Evolutionary conservation across 2,888 invertebrate species (phyloP).

Genomic region (Achlya flavicornis): DNA sequence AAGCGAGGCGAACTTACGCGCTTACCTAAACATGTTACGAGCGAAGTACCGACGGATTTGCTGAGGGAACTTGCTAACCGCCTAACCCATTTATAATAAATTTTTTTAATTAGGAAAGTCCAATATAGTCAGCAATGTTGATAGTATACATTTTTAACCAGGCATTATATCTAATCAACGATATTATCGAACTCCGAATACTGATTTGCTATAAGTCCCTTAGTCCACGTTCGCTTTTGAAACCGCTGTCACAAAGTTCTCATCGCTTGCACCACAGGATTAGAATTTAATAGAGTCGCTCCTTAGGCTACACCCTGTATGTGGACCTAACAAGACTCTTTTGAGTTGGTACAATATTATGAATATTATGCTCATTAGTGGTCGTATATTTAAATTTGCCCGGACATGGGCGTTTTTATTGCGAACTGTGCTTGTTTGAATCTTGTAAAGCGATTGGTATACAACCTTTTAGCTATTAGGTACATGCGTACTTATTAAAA

Average conservation of each 20-base stretch:
- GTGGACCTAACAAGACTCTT: constrained; percentile 76
- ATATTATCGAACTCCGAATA: no score
- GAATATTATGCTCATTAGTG: constrained; percentile 82
- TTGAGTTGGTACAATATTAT: constrained; percentile 72
- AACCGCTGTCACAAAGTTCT: constrained; percentile 34
- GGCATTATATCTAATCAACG: no score
- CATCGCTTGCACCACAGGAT: constrained; percentile 52
- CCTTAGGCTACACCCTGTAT: constrained; percentile 68
- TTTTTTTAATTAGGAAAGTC: no score
- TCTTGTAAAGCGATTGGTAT: constrained; percentile 3
- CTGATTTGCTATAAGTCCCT: no score
- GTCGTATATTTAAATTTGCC: constrained; percentile 56
- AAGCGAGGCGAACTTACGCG: not conserved
- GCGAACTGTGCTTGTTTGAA: constrained; percentile 25
- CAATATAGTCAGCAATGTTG: no score
- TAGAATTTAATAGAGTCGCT: constrained; percentile 80
- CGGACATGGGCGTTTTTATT: constrained; percentile 28
- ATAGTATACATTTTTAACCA: no score
- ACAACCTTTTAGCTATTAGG: constrained; percentile 1
- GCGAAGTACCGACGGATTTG: no score
- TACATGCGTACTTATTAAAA: not conserved
- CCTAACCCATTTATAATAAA: no score
- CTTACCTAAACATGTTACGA: no score
- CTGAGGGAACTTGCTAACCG: no score
- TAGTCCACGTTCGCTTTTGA: not conserved